Evolutionary conservation across 1,140 invertebrate genomes (phyloP), one percentile per base, ranked within the genome.

Genomic region (Pachypeltis micranthus): DNA sequence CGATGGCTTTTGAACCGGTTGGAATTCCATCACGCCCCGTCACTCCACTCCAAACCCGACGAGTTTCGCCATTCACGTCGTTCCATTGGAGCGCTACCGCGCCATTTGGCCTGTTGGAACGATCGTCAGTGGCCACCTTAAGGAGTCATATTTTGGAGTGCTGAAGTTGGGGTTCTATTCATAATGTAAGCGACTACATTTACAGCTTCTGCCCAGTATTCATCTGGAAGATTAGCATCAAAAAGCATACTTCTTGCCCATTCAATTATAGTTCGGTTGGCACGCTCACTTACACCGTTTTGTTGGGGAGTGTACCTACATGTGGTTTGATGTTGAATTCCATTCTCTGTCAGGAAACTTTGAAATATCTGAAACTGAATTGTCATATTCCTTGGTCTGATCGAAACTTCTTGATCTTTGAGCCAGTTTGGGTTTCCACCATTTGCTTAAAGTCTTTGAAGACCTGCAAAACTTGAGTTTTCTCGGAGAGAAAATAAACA

Each of bases 321-420:
- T 7, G 74, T 74, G 4, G 61, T 66, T 63, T 75, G 69, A 39
- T 74, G 71, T 25, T 69, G 57, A 27, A 77, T 73, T 0, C 74
- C 72, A 39, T 16, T 3, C 21, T 27, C n/a, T 59, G 4, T 3
- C 12, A 27, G 57, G 21, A 59, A 16, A 62, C 63, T n/a, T 7
- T 2, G 25, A 3, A 34, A 55, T 63, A n/a, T 27, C n/a, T 60
- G 69, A 74, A 68, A 75, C 72, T 26, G 23, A n/a, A n/a, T n/a
- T n/a, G n/a, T n/a, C n/a, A n/a, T n/a, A n/a, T 63, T 31, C 72
- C 74, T 62, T 75, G 75, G 61, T 75, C 74, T 23, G 63, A 68
- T 66, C 70, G 64, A 1, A 75, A 39, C 12, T 47, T 29, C 62
- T 73, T 73, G 2, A 74, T 68, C 63, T 63, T 69, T 0, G 68